Conservation (phyloP, 2,113 vertebrate species). For the Propithecus coquereli region DNA sequence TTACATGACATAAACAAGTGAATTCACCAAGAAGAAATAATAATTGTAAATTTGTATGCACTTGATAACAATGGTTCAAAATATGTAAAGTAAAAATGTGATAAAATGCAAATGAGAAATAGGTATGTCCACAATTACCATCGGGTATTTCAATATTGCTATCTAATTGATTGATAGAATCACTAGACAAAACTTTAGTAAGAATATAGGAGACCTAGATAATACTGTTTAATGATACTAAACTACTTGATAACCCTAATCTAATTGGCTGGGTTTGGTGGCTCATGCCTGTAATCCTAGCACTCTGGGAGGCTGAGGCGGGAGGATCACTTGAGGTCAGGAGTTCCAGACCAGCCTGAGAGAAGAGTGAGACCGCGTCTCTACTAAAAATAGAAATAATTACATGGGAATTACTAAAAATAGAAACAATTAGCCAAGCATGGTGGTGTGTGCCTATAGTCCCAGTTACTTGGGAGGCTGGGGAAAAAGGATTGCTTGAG, state of each 20-base stretch:
- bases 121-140: background rate
- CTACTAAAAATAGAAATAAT: too few relatives aligned
- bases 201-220: background rate
- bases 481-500: too few relatives aligned
- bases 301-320: too few relatives aligned
- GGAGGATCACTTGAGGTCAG: too few relatives aligned
- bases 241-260: background rate
- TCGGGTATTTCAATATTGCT: background rate
- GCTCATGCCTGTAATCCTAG: too few relatives aligned
- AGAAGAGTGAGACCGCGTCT: too few relatives aligned
- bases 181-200: background rate
- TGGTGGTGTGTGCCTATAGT: too few relatives aligned
- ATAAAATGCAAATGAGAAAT: background rate
- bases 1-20: background rate
- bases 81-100: background rate
- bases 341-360: too few relatives aligned
- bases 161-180: background rate
- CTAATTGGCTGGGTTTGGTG: background rate
- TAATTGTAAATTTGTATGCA: background rate
- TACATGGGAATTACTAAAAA: too few relatives aligned
- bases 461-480: too few relatives aligned
- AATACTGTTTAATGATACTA: background rate
- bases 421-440: too few relatives aligned
- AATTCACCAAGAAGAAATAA: background rate
- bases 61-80: background rate